Evolutionary conservation across 2,797 vertebrate species (phyloP).

Genomic region (Decapterus maruadsi): DNA sequence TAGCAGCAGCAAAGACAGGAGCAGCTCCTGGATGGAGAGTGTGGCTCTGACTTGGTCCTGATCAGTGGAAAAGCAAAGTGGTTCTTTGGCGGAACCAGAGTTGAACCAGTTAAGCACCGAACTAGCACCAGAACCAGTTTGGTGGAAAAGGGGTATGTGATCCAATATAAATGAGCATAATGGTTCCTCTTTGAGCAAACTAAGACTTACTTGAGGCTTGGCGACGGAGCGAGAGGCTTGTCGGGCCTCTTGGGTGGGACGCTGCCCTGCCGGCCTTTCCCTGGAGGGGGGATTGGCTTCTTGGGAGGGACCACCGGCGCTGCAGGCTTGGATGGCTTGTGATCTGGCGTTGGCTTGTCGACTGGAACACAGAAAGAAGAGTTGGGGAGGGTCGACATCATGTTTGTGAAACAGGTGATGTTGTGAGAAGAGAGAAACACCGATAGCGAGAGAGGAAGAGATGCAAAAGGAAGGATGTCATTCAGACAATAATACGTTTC

Average conservation of each 20-base stretch:
- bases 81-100: no score
- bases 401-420: background rate
- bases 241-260: conserved; percentile 91
- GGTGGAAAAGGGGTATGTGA: no score
- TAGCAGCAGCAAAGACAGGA: no score
- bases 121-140: no score
- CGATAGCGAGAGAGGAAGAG: background rate
- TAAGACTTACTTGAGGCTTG: conserved; percentile 76
- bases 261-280: conserved; percentile 84
- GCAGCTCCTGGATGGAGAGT: no score
- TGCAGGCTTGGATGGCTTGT: conserved; percentile 90
- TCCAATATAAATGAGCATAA: no score
- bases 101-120: no score
- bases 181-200: no score
- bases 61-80: no score
- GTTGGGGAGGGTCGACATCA: background rate
- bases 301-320: conserved; percentile 94
- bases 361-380: conserved; percentile 76
- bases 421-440: background rate
- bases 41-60: no score
- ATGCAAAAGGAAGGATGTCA: background rate
- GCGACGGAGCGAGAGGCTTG: conserved; percentile 88
- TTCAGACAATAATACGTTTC: background rate
- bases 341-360: conserved; percentile 88
- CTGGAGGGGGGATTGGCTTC: conserved; percentile 91